Evolutionary conservation across 2,113 vertebrate genomes (phyloP).

Genomic region (Pterocles gutturalis): DNA sequence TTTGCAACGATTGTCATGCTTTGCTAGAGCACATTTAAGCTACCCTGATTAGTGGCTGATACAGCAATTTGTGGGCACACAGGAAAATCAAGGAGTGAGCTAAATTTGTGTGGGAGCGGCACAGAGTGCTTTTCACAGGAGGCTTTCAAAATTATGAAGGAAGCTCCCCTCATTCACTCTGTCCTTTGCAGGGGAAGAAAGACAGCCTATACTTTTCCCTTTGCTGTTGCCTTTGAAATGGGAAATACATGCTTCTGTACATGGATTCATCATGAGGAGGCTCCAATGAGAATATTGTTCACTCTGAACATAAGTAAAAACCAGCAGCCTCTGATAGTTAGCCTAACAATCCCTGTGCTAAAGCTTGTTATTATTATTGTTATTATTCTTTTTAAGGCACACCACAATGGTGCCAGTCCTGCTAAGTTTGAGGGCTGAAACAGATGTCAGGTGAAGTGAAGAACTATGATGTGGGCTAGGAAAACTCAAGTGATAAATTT

Average conservation of each 20-base stretch:
- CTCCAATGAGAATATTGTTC: neutral
- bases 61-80: neutral
- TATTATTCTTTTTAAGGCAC: neutral
- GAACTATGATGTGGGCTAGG: neutral
- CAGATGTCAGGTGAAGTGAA: slow-evolving; percentile 4
- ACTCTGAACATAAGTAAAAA: neutral
- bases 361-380: neutral
- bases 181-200: neutral
- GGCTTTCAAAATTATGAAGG: neutral
- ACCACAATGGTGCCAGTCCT: neutral
- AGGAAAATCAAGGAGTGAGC: neutral
- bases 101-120: neutral
- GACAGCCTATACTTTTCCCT: neutral
- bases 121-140: neutral
- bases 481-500: slow-evolving; percentile 50
- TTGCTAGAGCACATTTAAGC: neutral
- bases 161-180: neutral
- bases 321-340: neutral
- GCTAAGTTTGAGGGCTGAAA: neutral
- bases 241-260: neutral
- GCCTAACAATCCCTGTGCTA: neutral
- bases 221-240: neutral
- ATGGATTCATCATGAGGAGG: neutral
- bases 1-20: neutral
- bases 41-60: neutral